Evolutionary conservation across 2,888 invertebrate genomes (phyloP), one percentile per base, ranked within the genome.

Genomic region (Melanophora roralis): DNA sequence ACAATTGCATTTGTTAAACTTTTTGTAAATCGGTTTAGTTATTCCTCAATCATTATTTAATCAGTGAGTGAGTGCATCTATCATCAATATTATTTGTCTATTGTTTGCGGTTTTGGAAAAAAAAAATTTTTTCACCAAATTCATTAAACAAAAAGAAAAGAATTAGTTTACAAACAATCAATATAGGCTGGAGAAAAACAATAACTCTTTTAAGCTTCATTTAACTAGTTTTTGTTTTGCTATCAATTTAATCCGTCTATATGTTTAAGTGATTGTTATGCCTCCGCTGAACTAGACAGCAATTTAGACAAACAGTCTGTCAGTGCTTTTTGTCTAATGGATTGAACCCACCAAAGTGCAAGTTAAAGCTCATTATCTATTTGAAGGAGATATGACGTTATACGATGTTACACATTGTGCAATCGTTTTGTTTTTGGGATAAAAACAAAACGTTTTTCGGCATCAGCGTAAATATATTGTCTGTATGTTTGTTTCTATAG

Each of bases 351-450:
- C 36, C 73, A 76, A 71, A 80, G 72, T 53, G 67, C 80, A 80
- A 27, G 76, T 80, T 49, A 36, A n/a, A 32, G 72, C 80, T 80
- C 80, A 76, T 80, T 80, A 80, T 64, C 80, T 72, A 49, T 72
- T 55, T 59, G 51, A 53, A 21, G 23, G 38, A 5, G 57, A 32
- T 40, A 57, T 40, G 32, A 27, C 27, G 27, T 27, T 27, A 27
- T 6, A 27, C 27, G 6, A 5, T 27, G 27, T 47, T 57, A 57
- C 38, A 47, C 40, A 68, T 78, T 73, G 72, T 72, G 76, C 47
- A 76, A 64, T 40, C 49, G 34, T 45, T 40, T 36, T 27, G 60
- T 53, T 45, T 51, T 23, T 40, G 7, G 16, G 21, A 51, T 68
- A 68, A 75, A 62, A 62, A 60, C 60, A 45, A 59, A 49, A 27